A percentile compares a stretch with the other conserved stretches of the same genome.
Conservation (phyloP, 2,888 invertebrate genomes). For the Timema podura region DNA sequence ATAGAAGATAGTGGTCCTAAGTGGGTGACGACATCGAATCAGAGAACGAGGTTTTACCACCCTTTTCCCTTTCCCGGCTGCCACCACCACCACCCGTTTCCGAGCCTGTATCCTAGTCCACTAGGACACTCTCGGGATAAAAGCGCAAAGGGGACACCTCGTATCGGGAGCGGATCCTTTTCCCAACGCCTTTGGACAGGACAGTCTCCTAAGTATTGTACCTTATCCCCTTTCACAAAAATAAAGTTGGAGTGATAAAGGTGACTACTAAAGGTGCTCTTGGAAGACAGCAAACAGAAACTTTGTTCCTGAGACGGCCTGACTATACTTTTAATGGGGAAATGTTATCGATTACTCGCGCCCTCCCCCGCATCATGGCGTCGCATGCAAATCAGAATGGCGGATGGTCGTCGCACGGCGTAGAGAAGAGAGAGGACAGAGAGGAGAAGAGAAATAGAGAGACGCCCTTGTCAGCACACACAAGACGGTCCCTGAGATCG, state of each 20-base stretch:
- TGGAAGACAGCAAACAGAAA: too few species aligned
- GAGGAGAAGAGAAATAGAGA: too few species aligned
- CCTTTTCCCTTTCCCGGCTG: slow-evolving; percentile 7
- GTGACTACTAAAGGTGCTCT: too few species aligned
- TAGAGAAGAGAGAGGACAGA: neutral
- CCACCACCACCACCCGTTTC: slow-evolving; percentile 17
- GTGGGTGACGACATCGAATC: slow-evolving; percentile 27
- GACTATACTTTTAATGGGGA: slow-evolving; percentile 24
- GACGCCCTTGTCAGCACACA: too few species aligned
- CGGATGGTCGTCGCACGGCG: slow-evolving; percentile 18
- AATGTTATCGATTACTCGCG: slow-evolving; percentile 26
- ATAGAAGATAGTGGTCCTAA: neutral
- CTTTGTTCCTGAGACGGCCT: neutral
- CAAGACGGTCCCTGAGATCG: too few species aligned
- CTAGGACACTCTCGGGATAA: neutral
- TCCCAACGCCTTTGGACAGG: too few species aligned
- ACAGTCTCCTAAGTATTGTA: too few species aligned
- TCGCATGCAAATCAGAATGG: slow-evolving; percentile 29
- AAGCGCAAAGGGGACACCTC: neutral
- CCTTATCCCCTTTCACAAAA: too few species aligned
- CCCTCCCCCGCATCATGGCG: slow-evolving; percentile 28
- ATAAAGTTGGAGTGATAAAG: too few species aligned
- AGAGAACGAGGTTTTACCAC: slow-evolving; percentile 25
- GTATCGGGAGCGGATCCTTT: too few species aligned
- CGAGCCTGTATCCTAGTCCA: neutral